Base-by-base conservation (phyloP, 2,113 vertebrate genomes). In the Speoplatyrhinus poulsoni region DNA sequence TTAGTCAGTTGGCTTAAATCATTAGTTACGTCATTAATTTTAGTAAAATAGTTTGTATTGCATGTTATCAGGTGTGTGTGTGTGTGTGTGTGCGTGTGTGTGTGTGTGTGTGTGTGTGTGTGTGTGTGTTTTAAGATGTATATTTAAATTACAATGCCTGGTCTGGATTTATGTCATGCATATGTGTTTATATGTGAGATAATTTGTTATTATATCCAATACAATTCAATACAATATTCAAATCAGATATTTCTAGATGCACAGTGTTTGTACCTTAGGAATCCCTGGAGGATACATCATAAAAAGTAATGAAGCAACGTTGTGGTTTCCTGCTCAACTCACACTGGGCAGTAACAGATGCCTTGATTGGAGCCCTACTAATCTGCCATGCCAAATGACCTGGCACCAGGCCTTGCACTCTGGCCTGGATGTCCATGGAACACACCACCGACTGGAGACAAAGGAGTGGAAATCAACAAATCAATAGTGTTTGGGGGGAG, bases 401-500 rank as follows among this genome's bases (percentile, higher is more conserved):
- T 82, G 82, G 87, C 85, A 75, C 79, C 68, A 77, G 66, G 63
- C 78, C 76, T 61, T 47, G 75, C 69, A 80, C 80, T 65, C 56
- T 26, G n/a, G 81, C 69, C 75, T 84, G 83, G 83, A 83, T 81
- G 88, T 87, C 72, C 70, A 58, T 36, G 82, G 87, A 81, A 84
- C 88, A 87, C 81, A 84, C 54, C 60, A 76, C 60, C 68, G 52
- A 60, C 69, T 17, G 59, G 68, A 75, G 72, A 90, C 88, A 90
- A 89, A 89, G 85, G 88, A 60, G 33, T 74, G 86, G 82, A 90
- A 89, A 90, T 87, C 85, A 90, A 87, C 81, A 90, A 88, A 90
- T 92, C 89, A 90, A 88, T 90, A 67, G 72, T 70, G 79, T 83
- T 84, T 87, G 72, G 55, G 16, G 19, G 50, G 74, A 66, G 69